phyloP scores from a whole-genome alignment of 1,140 invertebrate genomes.

The Sarcophaga peregrina region DNA sequence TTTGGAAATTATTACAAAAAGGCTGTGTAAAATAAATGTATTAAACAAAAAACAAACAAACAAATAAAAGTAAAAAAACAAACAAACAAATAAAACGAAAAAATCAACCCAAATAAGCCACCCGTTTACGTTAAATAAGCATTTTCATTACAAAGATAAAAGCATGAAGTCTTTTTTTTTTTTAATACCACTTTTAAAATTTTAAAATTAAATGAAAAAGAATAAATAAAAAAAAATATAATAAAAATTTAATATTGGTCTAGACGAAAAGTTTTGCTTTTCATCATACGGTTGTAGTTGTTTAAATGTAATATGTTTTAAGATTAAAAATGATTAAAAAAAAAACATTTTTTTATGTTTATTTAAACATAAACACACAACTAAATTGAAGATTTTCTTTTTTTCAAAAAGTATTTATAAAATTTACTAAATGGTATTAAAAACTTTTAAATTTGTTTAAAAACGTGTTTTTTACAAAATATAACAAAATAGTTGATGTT shows the following conservation, averaged over 20 bases:
- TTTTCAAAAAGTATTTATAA: too few species aligned
- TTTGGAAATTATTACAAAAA: conserved; percentile 17
- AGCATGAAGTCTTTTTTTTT: neutral
- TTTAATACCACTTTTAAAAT: conserved; percentile 5
- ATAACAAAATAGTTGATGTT: conserved; percentile 3
- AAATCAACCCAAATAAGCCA: neutral
- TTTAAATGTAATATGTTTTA: neutral
- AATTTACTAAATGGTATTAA: too few species aligned
- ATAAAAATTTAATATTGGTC: too few species aligned
- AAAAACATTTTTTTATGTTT: neutral
- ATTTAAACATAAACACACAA: neutral
- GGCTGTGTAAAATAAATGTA: conserved; percentile 32
- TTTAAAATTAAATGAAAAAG: neutral
- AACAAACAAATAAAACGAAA: conserved; percentile 2
- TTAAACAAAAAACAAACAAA: neutral
- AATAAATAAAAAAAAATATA: neutral
- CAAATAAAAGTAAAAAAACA: neutral
- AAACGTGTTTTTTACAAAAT: too few species aligned
- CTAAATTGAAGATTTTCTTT: neutral
- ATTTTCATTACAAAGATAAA: neutral
- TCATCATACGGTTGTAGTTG: neutral
- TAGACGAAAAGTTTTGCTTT: neutral
- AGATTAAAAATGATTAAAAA: too few species aligned
- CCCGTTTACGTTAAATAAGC: neutral
- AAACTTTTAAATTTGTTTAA: too few species aligned